Conservation (phyloP, 2,113 vertebrate genomes). For the Tragelaphus scriptus region DNA sequence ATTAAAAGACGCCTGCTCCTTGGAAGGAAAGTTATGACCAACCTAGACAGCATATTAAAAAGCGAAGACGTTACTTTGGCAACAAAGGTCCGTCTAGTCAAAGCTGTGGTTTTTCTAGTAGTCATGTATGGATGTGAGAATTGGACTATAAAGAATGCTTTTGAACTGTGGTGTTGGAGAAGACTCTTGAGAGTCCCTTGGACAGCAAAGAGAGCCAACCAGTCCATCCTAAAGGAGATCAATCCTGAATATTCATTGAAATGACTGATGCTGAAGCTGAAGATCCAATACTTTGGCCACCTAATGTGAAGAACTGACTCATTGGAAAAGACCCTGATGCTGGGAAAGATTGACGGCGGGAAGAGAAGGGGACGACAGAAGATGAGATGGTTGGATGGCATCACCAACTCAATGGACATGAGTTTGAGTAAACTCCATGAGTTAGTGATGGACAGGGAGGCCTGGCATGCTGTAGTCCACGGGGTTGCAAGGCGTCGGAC, state of each 20-base stretch:
- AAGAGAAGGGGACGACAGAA: neutral
- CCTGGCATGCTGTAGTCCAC: neutral
- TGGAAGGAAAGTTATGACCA: neutral
- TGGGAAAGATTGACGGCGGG: neutral
- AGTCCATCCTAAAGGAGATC: neutral
- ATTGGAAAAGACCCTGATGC: neutral
- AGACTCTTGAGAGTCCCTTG: neutral
- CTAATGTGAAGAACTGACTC: neutral
- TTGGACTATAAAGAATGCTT: neutral
- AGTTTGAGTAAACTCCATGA: neutral
- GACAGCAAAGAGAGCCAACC: neutral
- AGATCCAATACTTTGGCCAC: neutral
- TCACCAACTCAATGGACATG: neutral
- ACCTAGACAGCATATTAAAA: neutral
- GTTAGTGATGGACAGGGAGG: neutral
- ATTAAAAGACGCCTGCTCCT: neutral
- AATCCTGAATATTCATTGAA: neutral
- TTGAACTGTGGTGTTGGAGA: neutral
- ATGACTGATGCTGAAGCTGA: neutral
- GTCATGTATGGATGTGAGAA: neutral
- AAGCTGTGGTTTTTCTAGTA: neutral
- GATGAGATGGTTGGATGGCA: neutral
- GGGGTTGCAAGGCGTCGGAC: neutral
- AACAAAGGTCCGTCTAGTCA: neutral
- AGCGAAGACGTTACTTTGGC: neutral